phyloP scores from a whole-genome alignment of 1,140 invertebrate species.

The Drosophila nebulosa region DNA sequence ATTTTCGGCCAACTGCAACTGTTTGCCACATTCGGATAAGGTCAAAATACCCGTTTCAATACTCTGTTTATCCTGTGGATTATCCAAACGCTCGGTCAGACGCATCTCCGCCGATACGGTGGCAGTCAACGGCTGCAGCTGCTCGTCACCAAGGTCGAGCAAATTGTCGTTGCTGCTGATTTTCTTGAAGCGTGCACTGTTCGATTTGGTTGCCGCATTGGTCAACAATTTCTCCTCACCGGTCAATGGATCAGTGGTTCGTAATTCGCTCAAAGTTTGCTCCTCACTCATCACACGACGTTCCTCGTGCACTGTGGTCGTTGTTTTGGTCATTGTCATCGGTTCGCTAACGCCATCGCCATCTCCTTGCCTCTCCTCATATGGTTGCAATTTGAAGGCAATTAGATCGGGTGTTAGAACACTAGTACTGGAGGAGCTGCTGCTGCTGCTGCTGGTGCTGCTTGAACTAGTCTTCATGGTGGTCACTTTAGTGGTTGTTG shows the following conservation, averaged over 20 bases:
- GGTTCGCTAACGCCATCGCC: background rate
- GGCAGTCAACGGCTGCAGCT: slow-evolving; percentile 76
- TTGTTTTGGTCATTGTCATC: slow-evolving; percentile 9
- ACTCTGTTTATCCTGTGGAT: slow-evolving; percentile 80
- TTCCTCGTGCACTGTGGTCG: slow-evolving; percentile 58
- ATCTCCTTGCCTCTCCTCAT: slow-evolving; percentile 31
- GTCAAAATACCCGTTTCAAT: slow-evolving; percentile 78
- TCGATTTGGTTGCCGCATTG: slow-evolving; percentile 65
- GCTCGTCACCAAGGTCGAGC: slow-evolving; percentile 64
- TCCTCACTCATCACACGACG: slow-evolving; percentile 66
- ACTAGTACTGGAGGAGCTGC: slow-evolving; percentile 35
- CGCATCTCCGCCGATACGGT: slow-evolving; percentile 73
- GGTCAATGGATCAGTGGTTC: slow-evolving; percentile 54
- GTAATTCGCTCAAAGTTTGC: slow-evolving; percentile 59
- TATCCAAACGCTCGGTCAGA: slow-evolving; percentile 66
- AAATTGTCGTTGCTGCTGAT: slow-evolving; percentile 76
- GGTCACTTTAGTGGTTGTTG: slow-evolving; percentile 53
- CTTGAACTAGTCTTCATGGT: slow-evolving; percentile 52
- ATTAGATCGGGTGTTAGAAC: slow-evolving; percentile 32
- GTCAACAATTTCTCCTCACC: slow-evolving; percentile 71
- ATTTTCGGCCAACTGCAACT: slow-evolving; percentile 56
- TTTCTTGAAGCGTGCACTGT: slow-evolving; percentile 73
- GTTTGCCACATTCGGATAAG: slow-evolving; percentile 80
- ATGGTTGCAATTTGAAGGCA: slow-evolving; percentile 69
- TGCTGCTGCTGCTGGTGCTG: slow-evolving; percentile 31